These are phyloP conservation scores for Himalopsyche phryganea DNA, from an alignment of 1,140 invertebrate genomes.

Conservation along the genomic window DNA sequence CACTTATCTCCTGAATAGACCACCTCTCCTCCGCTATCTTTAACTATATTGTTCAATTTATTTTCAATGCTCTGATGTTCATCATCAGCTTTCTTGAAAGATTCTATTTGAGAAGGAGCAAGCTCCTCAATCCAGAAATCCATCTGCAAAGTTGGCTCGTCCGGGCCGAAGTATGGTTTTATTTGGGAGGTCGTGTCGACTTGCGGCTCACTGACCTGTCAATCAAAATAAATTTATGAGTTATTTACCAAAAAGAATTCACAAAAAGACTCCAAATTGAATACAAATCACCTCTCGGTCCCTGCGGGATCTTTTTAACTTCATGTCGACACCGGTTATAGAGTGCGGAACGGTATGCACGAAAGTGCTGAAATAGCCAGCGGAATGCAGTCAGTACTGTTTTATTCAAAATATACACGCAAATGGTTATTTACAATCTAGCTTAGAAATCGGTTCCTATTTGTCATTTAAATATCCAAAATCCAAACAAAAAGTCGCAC, in stretches of 20 bases:
- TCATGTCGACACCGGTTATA: background rate
- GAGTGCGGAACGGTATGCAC: too few species aligned
- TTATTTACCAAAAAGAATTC: background rate
- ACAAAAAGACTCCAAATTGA: background rate
- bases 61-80: conserved; percentile 59
- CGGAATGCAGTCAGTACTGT: too few species aligned
- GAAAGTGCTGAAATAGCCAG: too few species aligned
- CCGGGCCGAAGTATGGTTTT: conserved; percentile 45
- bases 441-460: too few species aligned
- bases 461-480: too few species aligned
- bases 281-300: conserved; percentile 11
- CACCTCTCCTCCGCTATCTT: conserved; percentile 57
- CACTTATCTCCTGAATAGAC: conserved; percentile 59
- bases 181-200: background rate
- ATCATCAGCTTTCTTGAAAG: conserved; percentile 55
- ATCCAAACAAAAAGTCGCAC: too few species aligned
- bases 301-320: conserved; percentile 18
- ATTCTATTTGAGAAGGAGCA: conserved; percentile 56
- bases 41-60: conserved; percentile 55
- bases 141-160: conserved; percentile 58
- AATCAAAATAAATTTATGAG: background rate
- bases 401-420: too few species aligned
- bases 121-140: conserved; percentile 67
- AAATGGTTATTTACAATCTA: too few species aligned
- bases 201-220: conserved; percentile 2